Base-by-base conservation (phyloP, 2,113 vertebrate species). In the Calidris pugnax region DNA sequence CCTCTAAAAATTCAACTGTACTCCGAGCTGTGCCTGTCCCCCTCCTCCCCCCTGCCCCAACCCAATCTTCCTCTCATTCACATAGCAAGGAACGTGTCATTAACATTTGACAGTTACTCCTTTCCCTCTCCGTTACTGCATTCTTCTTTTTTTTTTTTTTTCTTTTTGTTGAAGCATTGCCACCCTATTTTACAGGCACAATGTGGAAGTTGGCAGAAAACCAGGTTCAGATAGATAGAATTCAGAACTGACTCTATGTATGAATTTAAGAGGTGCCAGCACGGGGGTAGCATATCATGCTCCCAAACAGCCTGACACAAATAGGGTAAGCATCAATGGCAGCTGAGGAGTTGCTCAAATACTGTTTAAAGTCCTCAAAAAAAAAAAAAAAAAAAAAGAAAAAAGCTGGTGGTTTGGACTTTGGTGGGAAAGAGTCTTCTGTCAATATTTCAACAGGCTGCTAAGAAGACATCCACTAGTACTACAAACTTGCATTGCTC, bases 371-470 rank as follows among this genome's bases (percentile, higher is more conserved):
- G 15, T 47, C n/a, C 35, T 56, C 48, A 82, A 75, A 20, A 68
- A 60, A 55, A 63, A 32, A 41, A 39, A 48, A 20, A 51, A 30
- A 90, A 33, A 20, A 47, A 33, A 90, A 48, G 26, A 39, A 20
- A 51, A 30, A 91, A 33, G 48, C 33, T 45, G 37, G 30, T 71
- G n/a, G 12, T 12, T 96, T 68, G 83, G 80, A 82, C 48, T 83
- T 71, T 7, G 10, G 20, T 14, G 7, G 71, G 43, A 90, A 95
- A 53, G 22, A 24, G 14, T 39, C 45, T 90, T 56, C 63, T 84
- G 68, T 60, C 85, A 93, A 7, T 87, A 94, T 67, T 92, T 81
- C 84, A 89, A 51, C 63, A 72, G 64, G 59, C 62, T 90, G 50
- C 85, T 80, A 55, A 39, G 71, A 82, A 51, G 72, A 68, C 41